Evolutionary conservation across 2,888 invertebrate genomes (phyloP), one percentile per base, ranked within the genome.

Genomic region (Tinea trinotella): DNA sequence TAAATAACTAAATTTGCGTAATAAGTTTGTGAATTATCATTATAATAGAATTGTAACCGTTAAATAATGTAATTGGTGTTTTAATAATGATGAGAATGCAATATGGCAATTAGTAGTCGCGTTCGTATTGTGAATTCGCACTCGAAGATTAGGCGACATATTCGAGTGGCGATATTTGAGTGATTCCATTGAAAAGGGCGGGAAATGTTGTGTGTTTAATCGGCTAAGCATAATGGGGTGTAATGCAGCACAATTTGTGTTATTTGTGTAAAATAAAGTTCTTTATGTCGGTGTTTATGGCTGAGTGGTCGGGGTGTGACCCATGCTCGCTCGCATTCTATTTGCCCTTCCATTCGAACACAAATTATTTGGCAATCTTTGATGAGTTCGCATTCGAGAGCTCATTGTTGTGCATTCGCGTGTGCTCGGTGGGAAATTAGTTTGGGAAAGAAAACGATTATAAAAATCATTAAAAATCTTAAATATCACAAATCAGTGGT

Each of bases 211-310:
- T 6, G 10, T 40, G 13, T 12, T 40, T 40, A 40, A 40, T 40
- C 40, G 30, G 4, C 4, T 22, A 3, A n/a, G 30, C 7, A 10
- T 30, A 30, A 30, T 30, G 30, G 7, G 30, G 3, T 30, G 30
- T 30, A n/a, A n/a, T 12, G 40, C 15, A 12, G 2, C 3, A 17
- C 48, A 48, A 48, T 48, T 48, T 48, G 48, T 20, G 48, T 20
- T 48, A 48, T 48, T 48, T 48, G 48, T 48, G 20, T 48, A 10
- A 48, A 48, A 48, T 20, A 10, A 48, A 19, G 7, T n/a, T 19
- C 10, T 48, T 48, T 48, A n/a, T 48, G 17, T 20, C n/a, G 18
- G 19, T 48, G 48, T 12, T 6, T 19, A n/a, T 19, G 48, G 17
- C 15, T 46, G 4, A 17, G 15, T 46, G 46, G n/a, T 12, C 46